phyloP scores from a whole-genome alignment of 2,113 vertebrate species.

The Tetrax tetrax region DNA sequence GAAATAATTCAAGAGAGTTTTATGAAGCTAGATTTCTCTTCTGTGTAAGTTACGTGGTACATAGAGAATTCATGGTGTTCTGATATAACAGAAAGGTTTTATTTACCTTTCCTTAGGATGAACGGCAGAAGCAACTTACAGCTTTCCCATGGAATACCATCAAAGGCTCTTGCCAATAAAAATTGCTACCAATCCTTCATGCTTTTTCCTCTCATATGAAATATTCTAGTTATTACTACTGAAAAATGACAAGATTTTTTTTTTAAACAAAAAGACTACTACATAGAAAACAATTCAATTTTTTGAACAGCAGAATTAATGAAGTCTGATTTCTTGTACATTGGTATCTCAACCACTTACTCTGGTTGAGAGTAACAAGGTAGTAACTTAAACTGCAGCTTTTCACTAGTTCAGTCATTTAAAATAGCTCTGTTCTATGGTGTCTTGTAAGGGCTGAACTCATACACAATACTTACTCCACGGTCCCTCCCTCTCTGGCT shows the following conservation, averaged over 20 bases:
- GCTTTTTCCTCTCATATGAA: neutral
- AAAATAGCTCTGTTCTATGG: neutral
- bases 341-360: neutral
- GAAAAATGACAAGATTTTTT: neutral
- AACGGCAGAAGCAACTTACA: neutral
- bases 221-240: neutral
- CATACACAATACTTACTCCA: neutral
- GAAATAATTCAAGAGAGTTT: neutral
- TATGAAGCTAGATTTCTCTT: neutral
- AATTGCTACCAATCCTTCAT: neutral
- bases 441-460: neutral
- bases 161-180: neutral
- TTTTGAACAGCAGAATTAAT: neutral
- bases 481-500: neutral
- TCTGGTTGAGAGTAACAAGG: neutral
- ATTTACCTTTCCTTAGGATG: neutral
- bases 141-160: neutral
- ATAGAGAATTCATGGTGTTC: neutral
- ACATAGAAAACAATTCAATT: neutral
- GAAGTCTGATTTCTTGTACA: neutral
- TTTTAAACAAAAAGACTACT: neutral
- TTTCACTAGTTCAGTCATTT: neutral
- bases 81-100: neutral
- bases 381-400: neutral
- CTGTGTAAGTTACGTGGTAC: neutral